Evolutionary conservation across 2,888 invertebrate genomes (phyloP), one percentile per base, ranked within the genome.

Genomic region (Eristalis tenax): DNA sequence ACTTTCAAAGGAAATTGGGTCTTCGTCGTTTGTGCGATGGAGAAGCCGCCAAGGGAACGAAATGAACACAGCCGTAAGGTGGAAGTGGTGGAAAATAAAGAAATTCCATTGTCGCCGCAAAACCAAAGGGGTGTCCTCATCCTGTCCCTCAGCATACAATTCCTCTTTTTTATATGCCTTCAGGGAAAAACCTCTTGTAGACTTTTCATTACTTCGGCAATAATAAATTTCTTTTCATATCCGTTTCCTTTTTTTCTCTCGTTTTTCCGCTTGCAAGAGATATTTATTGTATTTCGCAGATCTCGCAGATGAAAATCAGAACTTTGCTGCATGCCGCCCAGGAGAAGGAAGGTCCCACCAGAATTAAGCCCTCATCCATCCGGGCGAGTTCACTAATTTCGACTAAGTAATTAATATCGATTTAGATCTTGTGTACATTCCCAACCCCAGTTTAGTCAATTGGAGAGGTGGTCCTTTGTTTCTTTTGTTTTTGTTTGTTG

Each of bases 1-100:
- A 70, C 70, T 64, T 78, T 50, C 64, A 61, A 70, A 63, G 50
- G 50, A 70, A 78, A 70, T 40, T 78, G 70, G 63, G 69, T 70
- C 64, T 50, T 32, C 32, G 32, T 32, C 32, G 32, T 71, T 38
- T 38, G 38, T 38, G 2, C 13, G 61, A 13, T 50, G 22, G n/a
- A 77, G 35, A 77, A 63, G 61, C 68, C 3, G 38, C 8, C 28
- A 8, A 69, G 26, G 26, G 28, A 61, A 71, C 32, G 68, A 68
- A 50, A 61, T 56, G 63, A 63, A 35, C 13, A 50, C n/a, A 61
- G 69, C 61, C 65, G 32, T 59, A 68, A 76, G 59, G 76, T 76
- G 43, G 32, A 43, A 32, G 18, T 50, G 50, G 18, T 18, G 66
- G 57, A 63, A 32, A 18, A 71, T 10, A 71, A 63, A 26, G 28